Conservation (phyloP, 2,113 vertebrate species). For the Cairina moschata region DNA sequence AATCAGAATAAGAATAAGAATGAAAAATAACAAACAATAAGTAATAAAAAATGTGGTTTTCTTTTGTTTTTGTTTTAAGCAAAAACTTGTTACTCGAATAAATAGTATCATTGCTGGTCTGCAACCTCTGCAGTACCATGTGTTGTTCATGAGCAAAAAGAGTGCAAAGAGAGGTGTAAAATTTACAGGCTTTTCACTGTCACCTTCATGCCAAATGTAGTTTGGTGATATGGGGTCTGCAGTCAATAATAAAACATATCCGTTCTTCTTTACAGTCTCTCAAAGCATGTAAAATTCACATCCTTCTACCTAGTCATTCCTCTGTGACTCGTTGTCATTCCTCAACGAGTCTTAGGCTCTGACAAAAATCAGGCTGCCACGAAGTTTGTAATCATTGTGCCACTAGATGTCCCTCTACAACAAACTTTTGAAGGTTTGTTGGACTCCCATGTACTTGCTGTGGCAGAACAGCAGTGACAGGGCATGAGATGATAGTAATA, state of each 20-base stretch:
- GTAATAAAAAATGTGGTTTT: background rate
- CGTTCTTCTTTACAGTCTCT: background rate
- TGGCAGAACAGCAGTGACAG: background rate
- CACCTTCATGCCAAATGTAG: background rate
- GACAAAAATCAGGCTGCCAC: accelerated
- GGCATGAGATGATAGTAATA: background rate
- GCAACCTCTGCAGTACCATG: background rate
- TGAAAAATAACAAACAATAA: background rate
- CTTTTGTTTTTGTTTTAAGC: background rate
- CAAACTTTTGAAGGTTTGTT: background rate
- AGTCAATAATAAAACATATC: background rate
- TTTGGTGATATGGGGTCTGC: background rate
- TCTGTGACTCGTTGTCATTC: background rate
- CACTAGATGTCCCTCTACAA: conserved; percentile 73
- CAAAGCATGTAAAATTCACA: background rate
- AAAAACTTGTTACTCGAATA: background rate
- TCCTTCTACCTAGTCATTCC: background rate
- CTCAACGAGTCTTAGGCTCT: background rate
- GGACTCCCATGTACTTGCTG: accelerated
- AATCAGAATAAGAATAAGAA: background rate
- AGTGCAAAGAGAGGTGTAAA: background rate
- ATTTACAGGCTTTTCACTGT: background rate
- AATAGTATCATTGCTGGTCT: background rate
- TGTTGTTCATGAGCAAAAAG: background rate
- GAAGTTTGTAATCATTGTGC: background rate